phyloP scores from a whole-genome alignment of 2,888 invertebrate species.

The Craniophora ligustri region DNA sequence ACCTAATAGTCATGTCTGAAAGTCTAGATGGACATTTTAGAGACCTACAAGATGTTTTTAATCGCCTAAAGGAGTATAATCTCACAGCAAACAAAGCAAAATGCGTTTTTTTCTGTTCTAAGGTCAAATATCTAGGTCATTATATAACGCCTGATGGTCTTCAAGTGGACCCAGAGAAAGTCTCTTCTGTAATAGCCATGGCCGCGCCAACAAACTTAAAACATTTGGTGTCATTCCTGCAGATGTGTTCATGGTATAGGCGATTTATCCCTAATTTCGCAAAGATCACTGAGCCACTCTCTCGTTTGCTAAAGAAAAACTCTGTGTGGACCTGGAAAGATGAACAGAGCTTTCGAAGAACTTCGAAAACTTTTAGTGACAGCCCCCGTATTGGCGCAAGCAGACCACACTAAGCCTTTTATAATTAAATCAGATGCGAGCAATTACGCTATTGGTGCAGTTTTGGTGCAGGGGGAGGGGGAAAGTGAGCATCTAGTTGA shows the following conservation, averaged over 20 bases:
- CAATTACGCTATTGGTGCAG: conserved; percentile 18
- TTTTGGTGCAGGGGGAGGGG: conserved; percentile 23
- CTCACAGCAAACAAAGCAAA: conserved; percentile 51
- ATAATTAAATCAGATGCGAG: conserved; percentile 17
- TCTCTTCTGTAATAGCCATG: conserved; percentile 47
- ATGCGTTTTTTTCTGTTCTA: conserved; percentile 37
- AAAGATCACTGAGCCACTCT: conserved; percentile 33
- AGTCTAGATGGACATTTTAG: conserved; percentile 48
- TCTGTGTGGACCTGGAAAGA: conserved; percentile 2
- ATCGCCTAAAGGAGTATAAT: conserved; percentile 41
- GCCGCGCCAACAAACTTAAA: conserved; percentile 48
- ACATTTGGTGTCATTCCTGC: conserved; percentile 54
- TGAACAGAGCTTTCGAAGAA: conserved; percentile 4
- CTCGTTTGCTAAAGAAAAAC: conserved; percentile 29
- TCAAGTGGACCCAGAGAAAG: conserved; percentile 44
- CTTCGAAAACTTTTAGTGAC: conserved; percentile 7
- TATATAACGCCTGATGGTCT: conserved; percentile 34
- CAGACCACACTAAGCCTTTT: conserved; percentile 6
- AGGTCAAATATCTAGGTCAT: conserved; percentile 48
- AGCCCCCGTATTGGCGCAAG: conserved; percentile 16
- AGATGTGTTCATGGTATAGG: conserved; percentile 50
- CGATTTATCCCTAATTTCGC: conserved; percentile 33
- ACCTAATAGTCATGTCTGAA: conserved; percentile 56
- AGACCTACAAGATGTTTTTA: conserved; percentile 51
- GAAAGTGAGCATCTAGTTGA: conserved; percentile 3